Base-by-base conservation (phyloP, 2,797 vertebrate genomes). In the Ateles fusciceps region DNA sequence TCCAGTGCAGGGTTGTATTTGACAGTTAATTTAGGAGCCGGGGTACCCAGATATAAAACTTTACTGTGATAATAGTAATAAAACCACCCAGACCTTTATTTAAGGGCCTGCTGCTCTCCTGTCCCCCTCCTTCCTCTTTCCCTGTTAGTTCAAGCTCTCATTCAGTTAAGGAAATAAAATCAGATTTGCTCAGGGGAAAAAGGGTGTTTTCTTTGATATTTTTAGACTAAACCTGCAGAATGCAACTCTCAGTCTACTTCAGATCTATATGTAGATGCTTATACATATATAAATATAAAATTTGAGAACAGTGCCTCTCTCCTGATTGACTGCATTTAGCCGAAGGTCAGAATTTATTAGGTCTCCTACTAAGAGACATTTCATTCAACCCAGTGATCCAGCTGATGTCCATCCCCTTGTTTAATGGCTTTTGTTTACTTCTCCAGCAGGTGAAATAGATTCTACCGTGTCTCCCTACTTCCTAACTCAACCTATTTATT, bases 11-110 rank as follows among this genome's bases (percentile, higher is more conserved):
- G 76, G 98, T 97, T 98, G 87, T 97, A 97, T 98, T 98, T 98
- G 97, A 98, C 97, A 97, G 98, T 98, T 98, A 98, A 99, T 98
- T 98, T 98, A 98, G 95, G 96, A 96, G 79, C 50, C 78, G 94
- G 83, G n/a, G 36, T 97, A 83, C 68, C 91, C 96, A 93, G 89
- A 89, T 96, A 71, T 95, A 98, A 98, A 97, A 90, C 95, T 98
- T 98, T 50, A 79, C 59, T 93, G 57, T 91, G 68, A 92, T 92
- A 97, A 95, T 91, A 97, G 78, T 85, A 96, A 98, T 98, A 94
- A 98, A 98, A 74, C 8, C 2, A 91, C 88, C 0, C 0, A 96
- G 72, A 94, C 36, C 93, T 98, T 76, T 76, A 93, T 98, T 97
- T 98, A 98, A 92, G 74, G 83, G 30, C 5, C 68, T 74, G 30